These are phyloP conservation scores for Uloborus plumipes DNA, from an alignment of 2,888 invertebrate species.

Conservation along the genomic window DNA sequence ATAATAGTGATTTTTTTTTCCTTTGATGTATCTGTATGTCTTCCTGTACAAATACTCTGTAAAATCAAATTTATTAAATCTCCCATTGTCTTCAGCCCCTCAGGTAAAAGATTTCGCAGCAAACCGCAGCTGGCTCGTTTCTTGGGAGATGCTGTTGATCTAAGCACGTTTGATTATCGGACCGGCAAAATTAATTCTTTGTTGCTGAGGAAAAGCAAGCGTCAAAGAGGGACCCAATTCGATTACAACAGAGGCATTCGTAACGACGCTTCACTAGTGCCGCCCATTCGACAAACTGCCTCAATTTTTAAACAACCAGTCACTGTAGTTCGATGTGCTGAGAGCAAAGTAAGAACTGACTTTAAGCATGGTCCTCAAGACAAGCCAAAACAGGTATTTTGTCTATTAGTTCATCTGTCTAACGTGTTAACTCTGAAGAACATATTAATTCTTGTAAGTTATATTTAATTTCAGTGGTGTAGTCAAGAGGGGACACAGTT, in stretches of 20 bases:
- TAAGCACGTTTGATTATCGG: constrained; percentile 86
- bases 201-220: constrained; percentile 80
- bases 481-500: too few species aligned
- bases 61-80: background rate
- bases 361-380: constrained; percentile 92
- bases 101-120: constrained; percentile 85
- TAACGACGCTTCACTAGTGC: constrained; percentile 89
- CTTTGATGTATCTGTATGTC: background rate
- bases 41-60: too few species aligned
- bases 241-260: constrained; percentile 83
- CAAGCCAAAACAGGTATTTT: constrained; percentile 66
- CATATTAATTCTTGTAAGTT: too few species aligned
- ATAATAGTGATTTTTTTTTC: background rate
- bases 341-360: constrained; percentile 86
- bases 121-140: constrained; percentile 85
- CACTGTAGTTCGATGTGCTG: constrained; percentile 88
- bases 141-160: constrained; percentile 83
- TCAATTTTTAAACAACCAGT: constrained; percentile 99
- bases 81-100: constrained; percentile 77
- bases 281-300: constrained; percentile 96
- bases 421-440: too few species aligned
- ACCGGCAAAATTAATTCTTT: constrained; percentile 82
- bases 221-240: constrained; percentile 78
- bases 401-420: too few species aligned
- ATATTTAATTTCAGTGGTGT: too few species aligned